Conservation (phyloP, 1,140 invertebrate species). For the Drosophila pseudoananassae region DNA sequence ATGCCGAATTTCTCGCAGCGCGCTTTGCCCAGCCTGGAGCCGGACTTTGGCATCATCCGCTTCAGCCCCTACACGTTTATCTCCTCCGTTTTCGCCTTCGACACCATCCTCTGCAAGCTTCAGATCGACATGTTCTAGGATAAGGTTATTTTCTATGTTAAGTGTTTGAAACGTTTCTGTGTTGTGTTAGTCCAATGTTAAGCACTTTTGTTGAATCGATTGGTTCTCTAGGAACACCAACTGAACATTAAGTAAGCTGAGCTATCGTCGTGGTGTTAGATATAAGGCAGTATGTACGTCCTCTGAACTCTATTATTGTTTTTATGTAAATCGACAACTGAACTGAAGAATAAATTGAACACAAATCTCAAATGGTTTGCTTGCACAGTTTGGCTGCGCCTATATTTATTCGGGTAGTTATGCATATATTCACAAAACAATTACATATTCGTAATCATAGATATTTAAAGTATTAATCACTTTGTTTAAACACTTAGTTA, state of each 20-base stretch:
- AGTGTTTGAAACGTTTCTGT: constrained; percentile 33
- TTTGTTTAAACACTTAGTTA: constrained; percentile 64
- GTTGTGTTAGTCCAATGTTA: constrained; percentile 31
- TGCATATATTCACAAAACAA: constrained; percentile 67
- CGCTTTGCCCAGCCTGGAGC: constrained; percentile 70
- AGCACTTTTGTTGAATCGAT: constrained; percentile 18
- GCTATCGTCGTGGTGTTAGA: neutral
- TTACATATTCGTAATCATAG: constrained; percentile 53
- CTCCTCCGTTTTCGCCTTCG: constrained; percentile 82
- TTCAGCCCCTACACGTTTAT: constrained; percentile 76
- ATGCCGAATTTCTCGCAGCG: constrained; percentile 41
- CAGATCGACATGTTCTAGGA: constrained; percentile 63
- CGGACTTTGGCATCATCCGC: constrained; percentile 79
- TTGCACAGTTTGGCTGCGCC: constrained; percentile 60
- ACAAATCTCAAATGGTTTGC: constrained; percentile 17
- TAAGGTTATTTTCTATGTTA: constrained; percentile 32
- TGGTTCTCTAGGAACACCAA: constrained; percentile 6
- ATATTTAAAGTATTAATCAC: constrained; percentile 70
- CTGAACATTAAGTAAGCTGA: neutral
- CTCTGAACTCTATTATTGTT: constrained; percentile 2
- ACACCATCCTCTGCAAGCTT: constrained; percentile 72
- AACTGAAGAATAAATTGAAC: constrained; percentile 15
- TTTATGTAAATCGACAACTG: constrained; percentile 15
- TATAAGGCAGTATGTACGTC: constrained; percentile 2
- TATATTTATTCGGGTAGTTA: constrained; percentile 67